Conservation (phyloP, 2,113 vertebrate species). For the Dissostichus mawsoni region DNA sequence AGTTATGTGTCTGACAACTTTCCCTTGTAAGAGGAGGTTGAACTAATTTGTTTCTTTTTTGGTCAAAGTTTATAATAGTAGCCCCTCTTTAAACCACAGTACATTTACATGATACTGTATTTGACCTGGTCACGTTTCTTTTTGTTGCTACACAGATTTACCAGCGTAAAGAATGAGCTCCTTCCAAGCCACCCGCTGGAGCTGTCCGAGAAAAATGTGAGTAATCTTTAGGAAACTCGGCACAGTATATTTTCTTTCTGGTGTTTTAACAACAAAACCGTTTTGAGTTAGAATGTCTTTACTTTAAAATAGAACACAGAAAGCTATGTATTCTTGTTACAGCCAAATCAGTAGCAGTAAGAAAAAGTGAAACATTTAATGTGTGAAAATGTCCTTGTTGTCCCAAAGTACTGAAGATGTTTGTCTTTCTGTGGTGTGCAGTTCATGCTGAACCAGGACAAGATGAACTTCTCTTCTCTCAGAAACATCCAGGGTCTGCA, state of each 20-base stretch:
- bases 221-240: constrained; percentile 54
- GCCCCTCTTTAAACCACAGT: neutral
- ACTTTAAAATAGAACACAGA: neutral
- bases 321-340: neutral
- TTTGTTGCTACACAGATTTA: constrained; percentile 83
- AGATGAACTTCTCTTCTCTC: constrained; percentile 91
- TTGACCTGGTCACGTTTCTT: neutral
- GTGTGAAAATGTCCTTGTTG: neutral
- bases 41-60: neutral
- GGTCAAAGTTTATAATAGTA: too few species aligned
- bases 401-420: neutral
- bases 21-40: neutral
- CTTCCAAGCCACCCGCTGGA: constrained; percentile 94
- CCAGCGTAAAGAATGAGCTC: constrained; percentile 93
- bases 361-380: neutral
- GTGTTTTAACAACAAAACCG: too few species aligned
- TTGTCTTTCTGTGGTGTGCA: constrained; percentile 61
- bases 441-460: constrained; percentile 94
- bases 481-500: constrained; percentile 95
- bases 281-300: too few species aligned
- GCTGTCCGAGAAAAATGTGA: constrained; percentile 95
- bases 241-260: too few species aligned
- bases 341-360: neutral
- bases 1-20: neutral
- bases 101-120: neutral